Evolutionary conservation across 2,113 vertebrate species (phyloP).

Genomic region (Cavia aperea): DNA sequence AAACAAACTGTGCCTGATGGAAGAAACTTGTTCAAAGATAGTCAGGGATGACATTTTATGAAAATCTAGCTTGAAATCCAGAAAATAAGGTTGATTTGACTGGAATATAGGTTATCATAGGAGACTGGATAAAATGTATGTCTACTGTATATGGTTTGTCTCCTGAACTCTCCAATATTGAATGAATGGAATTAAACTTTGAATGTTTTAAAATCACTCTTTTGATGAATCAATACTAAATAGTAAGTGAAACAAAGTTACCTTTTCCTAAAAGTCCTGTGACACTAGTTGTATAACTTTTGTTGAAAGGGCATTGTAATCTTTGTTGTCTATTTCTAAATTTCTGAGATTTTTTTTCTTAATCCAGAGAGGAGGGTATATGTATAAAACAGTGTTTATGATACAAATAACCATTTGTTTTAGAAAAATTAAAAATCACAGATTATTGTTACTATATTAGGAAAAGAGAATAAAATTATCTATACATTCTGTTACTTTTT

Average conservation of each 20-base stretch:
- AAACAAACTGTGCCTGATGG: not conserved
- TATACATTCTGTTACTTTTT: not conserved
- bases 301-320: not conserved
- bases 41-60: conserved; percentile 14
- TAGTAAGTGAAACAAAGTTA: not conserved
- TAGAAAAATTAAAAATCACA: conserved; percentile 21
- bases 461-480: not conserved
- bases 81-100: not conserved
- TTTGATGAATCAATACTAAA: not conserved
- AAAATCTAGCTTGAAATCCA: not conserved
- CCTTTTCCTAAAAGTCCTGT: not conserved
- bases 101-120: not conserved
- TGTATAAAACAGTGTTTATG: not conserved
- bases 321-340: conserved; percentile 21
- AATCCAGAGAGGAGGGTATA: not conserved
- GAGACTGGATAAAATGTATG: not conserved
- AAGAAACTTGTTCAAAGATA: not conserved
- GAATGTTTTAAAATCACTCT: conserved; percentile 7
- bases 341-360: conserved; percentile 22
- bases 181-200: not conserved
- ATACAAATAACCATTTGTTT: not conserved
- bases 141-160: not conserved
- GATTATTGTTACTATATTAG: not conserved
- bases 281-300: not conserved
- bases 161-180: not conserved